Conservation (phyloP, 2,797 vertebrate species). For the Sebastes steindachneri region DNA sequence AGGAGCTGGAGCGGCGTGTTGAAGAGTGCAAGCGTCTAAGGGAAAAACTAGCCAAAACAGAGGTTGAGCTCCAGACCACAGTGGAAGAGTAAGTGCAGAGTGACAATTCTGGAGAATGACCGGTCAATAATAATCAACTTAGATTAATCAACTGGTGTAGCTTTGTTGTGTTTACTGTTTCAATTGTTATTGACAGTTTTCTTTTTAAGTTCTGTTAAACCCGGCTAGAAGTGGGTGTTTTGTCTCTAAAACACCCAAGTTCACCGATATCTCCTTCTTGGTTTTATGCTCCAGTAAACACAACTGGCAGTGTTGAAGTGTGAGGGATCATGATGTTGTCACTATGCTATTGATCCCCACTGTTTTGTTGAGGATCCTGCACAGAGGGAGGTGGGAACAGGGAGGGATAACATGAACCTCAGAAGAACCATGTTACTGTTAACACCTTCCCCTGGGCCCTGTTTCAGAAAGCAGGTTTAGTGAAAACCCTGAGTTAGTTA, state of each 20-base stretch:
- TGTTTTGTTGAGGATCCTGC: background rate
- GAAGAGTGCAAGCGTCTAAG: slow-evolving; percentile 84
- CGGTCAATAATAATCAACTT: background rate
- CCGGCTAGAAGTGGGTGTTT: background rate
- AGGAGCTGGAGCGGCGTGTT: slow-evolving; percentile 79
- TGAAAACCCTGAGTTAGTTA: background rate
- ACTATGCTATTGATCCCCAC: background rate
- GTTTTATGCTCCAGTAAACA: background rate
- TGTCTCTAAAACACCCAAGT: background rate
- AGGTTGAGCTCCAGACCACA: slow-evolving; percentile 88
- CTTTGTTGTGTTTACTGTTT: background rate
- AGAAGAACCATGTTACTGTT: background rate
- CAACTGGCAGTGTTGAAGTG: background rate
- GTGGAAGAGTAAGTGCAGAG: slow-evolving; percentile 91
- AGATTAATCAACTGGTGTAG: background rate
- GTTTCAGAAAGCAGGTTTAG: background rate
- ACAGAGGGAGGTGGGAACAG: background rate
- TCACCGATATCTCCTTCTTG: background rate
- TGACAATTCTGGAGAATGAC: background rate
- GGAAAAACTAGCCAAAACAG: slow-evolving; percentile 86
- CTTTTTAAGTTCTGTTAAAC: background rate
- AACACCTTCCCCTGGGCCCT: background rate
- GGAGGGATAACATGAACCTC: background rate
- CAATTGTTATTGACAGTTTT: background rate
- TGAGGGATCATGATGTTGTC: background rate